phyloP scores from a whole-genome alignment of 2,888 invertebrate genomes.

The Darwinula stevensoni region DNA sequence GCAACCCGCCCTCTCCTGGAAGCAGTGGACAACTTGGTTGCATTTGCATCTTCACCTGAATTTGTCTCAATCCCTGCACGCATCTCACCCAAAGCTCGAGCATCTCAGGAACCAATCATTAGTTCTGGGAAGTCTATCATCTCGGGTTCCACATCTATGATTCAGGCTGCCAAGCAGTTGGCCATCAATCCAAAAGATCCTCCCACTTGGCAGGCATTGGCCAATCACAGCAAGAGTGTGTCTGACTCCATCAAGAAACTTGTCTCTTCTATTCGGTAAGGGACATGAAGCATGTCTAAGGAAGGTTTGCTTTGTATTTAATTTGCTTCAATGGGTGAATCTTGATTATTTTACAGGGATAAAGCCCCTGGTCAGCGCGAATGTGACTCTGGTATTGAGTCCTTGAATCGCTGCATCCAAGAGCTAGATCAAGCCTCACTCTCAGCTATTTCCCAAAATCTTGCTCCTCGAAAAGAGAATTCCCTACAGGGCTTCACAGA shows the following conservation, averaged over 20 bases:
- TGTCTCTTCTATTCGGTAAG: conserved; percentile 55
- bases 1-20: conserved; percentile 60
- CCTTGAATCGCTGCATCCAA: conserved; percentile 38
- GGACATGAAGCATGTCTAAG: no score
- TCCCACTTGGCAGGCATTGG: conserved; percentile 73
- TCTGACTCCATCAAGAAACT: conserved; percentile 86
- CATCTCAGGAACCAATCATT: conserved; percentile 60
- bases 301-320: conserved; percentile 1
- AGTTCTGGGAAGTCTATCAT: conserved; percentile 45
- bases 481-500: conserved; percentile 42
- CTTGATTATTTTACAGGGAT: conserved; percentile 25
- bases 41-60: conserved; percentile 76
- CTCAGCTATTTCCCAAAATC: conserved; percentile 52
- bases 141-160: conserved; percentile 64
- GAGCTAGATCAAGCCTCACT: conserved; percentile 62
- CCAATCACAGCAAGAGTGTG: conserved; percentile 74
- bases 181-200: conserved; percentile 70
- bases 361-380: conserved; percentile 88
- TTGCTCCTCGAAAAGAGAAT: conserved; percentile 34
- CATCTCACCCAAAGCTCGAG: conserved; percentile 51
- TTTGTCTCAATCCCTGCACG: conserved; percentile 74
- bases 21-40: conserved; percentile 67
- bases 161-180: conserved; percentile 59
- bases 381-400: conserved; percentile 52
- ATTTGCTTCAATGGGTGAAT: conserved; percentile 4